These are phyloP conservation scores for Anorthoa munda DNA, from an alignment of 2,888 invertebrate species.

Conservation along the genomic window DNA sequence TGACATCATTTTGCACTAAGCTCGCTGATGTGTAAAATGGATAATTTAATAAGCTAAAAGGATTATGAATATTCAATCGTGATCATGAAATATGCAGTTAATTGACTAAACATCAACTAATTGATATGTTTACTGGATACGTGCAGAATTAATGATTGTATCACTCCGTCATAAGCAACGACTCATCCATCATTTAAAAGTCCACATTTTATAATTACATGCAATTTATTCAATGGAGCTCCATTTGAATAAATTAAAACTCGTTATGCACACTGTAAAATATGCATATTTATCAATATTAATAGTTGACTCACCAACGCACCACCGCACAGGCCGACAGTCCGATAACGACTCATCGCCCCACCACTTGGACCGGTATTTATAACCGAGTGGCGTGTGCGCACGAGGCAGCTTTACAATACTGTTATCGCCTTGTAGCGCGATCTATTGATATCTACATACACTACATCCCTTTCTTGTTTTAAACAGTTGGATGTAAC, in stretches of 20 bases:
- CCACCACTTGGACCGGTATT: too few species aligned
- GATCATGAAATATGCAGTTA: constrained; percentile 32
- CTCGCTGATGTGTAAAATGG: constrained; percentile 14
- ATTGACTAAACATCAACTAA: constrained; percentile 37
- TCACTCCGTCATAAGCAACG: constrained; percentile 27
- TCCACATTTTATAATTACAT: constrained; percentile 52
- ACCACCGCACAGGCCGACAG: too few species aligned
- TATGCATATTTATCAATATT: too few species aligned
- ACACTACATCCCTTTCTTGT: too few species aligned
- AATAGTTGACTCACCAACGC: too few species aligned
- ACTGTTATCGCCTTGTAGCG: too few species aligned
- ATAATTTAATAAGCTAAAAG: constrained; percentile 25
- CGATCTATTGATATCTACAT: too few species aligned
- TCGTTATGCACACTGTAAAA: constrained; percentile 59
- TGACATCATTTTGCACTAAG: constrained; percentile 32
- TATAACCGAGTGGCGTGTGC: too few species aligned
- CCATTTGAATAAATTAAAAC: constrained; percentile 58
- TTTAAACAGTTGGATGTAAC: too few species aligned
- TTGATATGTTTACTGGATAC: constrained; percentile 31
- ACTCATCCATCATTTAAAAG: constrained; percentile 48
- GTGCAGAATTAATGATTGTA: constrained; percentile 23
- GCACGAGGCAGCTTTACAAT: too few species aligned
- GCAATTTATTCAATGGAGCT: constrained; percentile 58
- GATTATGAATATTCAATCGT: constrained; percentile 18
- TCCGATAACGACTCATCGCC: too few species aligned